phyloP scores from a whole-genome alignment of 2,797 vertebrate genomes.

The Coendou prehensilis region DNA sequence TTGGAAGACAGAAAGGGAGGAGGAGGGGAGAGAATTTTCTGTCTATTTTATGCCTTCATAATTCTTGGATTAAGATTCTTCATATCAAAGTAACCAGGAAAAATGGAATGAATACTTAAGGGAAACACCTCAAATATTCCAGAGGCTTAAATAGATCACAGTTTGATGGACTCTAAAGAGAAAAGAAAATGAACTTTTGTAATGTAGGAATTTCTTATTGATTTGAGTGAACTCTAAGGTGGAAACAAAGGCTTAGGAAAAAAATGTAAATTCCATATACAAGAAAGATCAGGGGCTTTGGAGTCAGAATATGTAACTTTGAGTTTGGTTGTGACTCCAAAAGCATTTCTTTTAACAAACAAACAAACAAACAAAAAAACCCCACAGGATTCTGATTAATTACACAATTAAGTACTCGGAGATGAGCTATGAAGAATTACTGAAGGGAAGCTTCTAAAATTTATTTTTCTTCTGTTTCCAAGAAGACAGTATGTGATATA shows the following conservation, averaged over 20 bases:
- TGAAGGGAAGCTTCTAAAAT: not conserved
- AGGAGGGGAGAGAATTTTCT: not conserved
- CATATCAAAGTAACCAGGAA: conserved; percentile 6
- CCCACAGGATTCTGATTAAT: not conserved
- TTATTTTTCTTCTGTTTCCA: not conserved
- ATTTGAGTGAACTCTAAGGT: not conserved
- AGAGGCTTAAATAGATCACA: not conserved
- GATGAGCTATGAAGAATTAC: not conserved
- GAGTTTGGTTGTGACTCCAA: not conserved
- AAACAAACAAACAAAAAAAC: not conserved
- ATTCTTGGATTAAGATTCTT: conserved; percentile 25
- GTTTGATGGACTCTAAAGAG: not conserved
- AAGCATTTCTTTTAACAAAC: not conserved
- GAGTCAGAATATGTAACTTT: not conserved
- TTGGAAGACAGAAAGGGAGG: not conserved
- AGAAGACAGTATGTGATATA: not conserved
- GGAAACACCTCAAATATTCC: not conserved
- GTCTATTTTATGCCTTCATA: not conserved
- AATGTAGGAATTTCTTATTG: not conserved
- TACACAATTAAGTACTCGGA: not conserved
- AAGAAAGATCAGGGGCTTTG: not conserved
- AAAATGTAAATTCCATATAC: not conserved
- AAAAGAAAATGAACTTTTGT: not conserved
- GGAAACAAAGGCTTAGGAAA: not conserved
- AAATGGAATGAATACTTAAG: not conserved